Percentiles rank a stretch among this genome's conserved stretches.
These are phyloP conservation scores for Antrozous pallidus DNA, from an alignment of 2,797 vertebrate species.

Conservation along the genomic window DNA sequence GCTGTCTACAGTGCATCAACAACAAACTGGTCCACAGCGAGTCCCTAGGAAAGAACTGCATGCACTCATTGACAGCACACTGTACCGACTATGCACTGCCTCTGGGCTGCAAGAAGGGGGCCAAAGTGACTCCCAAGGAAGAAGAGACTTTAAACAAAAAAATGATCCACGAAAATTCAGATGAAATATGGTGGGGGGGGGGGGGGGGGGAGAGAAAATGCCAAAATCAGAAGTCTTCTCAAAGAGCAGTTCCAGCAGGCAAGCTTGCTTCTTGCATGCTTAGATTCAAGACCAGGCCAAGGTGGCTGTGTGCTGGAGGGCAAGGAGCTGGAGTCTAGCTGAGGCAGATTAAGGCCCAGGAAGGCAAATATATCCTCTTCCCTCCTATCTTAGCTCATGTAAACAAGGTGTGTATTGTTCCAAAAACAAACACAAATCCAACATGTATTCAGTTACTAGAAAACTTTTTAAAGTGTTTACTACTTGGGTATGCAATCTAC, in stretches of 20 bases:
- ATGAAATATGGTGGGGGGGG: background rate
- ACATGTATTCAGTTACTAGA: background rate
- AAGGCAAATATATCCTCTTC: background rate
- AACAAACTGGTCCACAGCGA: background rate
- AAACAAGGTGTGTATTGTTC: background rate
- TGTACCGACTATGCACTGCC: background rate
- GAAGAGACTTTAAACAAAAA: background rate
- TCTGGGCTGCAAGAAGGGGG: background rate
- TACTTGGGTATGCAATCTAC: background rate
- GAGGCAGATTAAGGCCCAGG: background rate
- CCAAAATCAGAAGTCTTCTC: background rate
- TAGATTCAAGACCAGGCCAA: background rate
- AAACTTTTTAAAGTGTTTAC: conserved; percentile 29
- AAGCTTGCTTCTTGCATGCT: background rate
- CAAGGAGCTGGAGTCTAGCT: background rate
- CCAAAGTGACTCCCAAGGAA: background rate
- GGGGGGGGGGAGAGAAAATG: background rate
- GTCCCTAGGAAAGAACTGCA: background rate
- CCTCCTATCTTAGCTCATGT: background rate
- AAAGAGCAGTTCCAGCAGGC: background rate
- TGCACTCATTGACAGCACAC: background rate
- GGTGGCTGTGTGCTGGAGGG: too few species aligned
- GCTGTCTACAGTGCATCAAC: background rate
- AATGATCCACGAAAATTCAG: background rate
- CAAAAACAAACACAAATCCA: background rate